A percentile compares a stretch with the other conserved stretches of the same genome.
Evolutionary conservation across 92 coral and sea anemone genomes (phyloP).

Genomic region (Palythoa heliodiscus): DNA sequence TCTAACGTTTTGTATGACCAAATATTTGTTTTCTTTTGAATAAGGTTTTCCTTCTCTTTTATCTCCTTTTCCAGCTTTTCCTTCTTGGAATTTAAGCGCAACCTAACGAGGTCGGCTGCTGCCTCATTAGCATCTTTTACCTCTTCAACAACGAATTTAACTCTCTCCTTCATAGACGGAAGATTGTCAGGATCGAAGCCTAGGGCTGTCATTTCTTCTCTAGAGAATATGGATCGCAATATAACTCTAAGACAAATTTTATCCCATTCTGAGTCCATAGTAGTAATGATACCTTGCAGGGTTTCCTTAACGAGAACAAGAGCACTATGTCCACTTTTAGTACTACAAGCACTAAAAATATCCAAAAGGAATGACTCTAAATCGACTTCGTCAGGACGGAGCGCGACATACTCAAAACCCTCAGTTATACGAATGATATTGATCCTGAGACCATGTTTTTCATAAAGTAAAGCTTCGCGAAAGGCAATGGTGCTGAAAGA

Average conservation of each 20-base stretch:
- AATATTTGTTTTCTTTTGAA: constrained; percentile 13
- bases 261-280: constrained; percentile 46
- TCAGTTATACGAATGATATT: constrained; percentile 40
- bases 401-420: constrained; percentile 39
- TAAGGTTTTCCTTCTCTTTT: neutral
- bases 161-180: constrained; percentile 34
- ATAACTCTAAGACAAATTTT: constrained; percentile 34
- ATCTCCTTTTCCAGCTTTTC: constrained; percentile 34
- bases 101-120: constrained; percentile 42
- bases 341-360: constrained; percentile 27
- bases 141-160: constrained; percentile 44
- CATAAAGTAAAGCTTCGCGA: constrained; percentile 47
- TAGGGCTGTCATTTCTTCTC: constrained; percentile 22
- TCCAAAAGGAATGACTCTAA: constrained; percentile 41
- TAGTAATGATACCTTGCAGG: constrained; percentile 44
- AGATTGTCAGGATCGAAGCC: constrained; percentile 45
- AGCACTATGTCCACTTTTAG: constrained; percentile 24
- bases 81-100: constrained; percentile 44
- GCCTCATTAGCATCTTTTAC: constrained; percentile 40
- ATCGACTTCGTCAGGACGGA: constrained; percentile 48
- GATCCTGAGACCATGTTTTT: constrained; percentile 42
- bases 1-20: constrained; percentile 35
- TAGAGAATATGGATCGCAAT: constrained; percentile 35
- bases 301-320: constrained; percentile 46
- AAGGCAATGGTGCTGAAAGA: too few relatives aligned